Percentiles rank a stretch among this genome's conserved stretches.
phyloP scores from a whole-genome alignment of 2,797 vertebrate genomes.

The Coregonus sp. region DNA sequence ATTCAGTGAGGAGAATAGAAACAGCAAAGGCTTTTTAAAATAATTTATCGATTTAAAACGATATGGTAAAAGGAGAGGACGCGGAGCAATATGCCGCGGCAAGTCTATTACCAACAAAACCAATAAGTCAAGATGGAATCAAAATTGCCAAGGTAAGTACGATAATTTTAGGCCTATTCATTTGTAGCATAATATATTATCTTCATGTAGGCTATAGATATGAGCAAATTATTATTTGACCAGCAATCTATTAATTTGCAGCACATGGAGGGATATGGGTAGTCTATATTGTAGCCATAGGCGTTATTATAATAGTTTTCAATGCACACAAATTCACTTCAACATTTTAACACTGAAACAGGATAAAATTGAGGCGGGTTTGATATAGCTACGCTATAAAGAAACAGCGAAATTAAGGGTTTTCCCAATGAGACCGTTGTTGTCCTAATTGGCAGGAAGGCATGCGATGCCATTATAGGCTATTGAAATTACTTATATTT shows the following conservation, averaged over 20 bases:
- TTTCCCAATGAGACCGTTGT: neutral
- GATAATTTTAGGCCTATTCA: neutral
- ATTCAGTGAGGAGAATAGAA: neutral
- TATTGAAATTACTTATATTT: neutral
- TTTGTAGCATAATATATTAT: neutral
- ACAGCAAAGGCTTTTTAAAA: neutral
- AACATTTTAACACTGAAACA: neutral
- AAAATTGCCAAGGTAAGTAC: constrained; percentile 60
- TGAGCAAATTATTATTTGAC: neutral
- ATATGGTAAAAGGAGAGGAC: constrained; percentile 74
- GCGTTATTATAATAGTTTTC: neutral
- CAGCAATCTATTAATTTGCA: neutral
- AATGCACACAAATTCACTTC: neutral
- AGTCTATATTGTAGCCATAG: too few species aligned
- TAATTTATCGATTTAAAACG: neutral
- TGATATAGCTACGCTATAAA: too few species aligned
- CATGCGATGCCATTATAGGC: neutral
- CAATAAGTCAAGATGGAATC: constrained; percentile 43
- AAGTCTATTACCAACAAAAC: constrained; percentile 57
- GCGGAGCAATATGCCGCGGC: constrained; percentile 58
- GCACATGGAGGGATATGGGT: neutral
- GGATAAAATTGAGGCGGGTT: too few species aligned
- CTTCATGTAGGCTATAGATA: neutral
- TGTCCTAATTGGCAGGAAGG: neutral
- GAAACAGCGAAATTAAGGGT: neutral